Conservation (phyloP, 1,140 invertebrate genomes). For the Asobara japonica region DNA sequence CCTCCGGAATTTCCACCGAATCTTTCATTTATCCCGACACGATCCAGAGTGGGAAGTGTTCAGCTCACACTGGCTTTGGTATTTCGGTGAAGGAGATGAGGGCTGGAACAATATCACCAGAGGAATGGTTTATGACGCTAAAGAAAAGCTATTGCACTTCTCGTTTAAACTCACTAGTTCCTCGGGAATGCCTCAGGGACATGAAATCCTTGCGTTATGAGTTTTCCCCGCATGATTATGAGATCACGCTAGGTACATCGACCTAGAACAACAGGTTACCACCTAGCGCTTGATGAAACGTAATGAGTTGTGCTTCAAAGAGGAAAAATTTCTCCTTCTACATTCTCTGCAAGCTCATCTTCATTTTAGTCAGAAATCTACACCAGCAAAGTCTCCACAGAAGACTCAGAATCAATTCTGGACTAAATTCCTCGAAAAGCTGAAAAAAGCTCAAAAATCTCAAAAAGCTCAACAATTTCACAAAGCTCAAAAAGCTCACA, state of each 20-base stretch:
- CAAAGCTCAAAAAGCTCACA: no score
- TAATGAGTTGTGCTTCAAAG: no score
- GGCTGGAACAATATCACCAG: not conserved
- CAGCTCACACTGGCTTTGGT: not conserved
- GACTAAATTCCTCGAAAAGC: no score
- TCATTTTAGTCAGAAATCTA: no score
- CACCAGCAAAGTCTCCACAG: no score
- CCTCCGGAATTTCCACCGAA: not conserved
- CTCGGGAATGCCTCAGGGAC: not conserved
- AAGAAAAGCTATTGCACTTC: not conserved
- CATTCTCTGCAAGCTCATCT: no score
- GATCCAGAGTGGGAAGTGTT: not conserved
- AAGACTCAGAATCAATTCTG: no score
- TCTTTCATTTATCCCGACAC: not conserved
- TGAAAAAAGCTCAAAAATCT: no score
- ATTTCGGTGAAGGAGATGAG: not conserved
- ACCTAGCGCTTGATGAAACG: no score
- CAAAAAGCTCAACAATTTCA: no score
- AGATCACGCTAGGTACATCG: not conserved
- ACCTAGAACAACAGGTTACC: not conserved
- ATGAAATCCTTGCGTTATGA: conserved; percentile 4
- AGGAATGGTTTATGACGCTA: not conserved
- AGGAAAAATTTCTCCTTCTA: no score
- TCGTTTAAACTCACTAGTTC: not conserved
- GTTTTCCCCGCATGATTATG: not conserved